A percentile compares a stretch with the other conserved stretches of the same genome.
These are phyloP conservation scores for Pedicia rivosa DNA, from an alignment of 2,888 invertebrate species.

Conservation along the genomic window DNA sequence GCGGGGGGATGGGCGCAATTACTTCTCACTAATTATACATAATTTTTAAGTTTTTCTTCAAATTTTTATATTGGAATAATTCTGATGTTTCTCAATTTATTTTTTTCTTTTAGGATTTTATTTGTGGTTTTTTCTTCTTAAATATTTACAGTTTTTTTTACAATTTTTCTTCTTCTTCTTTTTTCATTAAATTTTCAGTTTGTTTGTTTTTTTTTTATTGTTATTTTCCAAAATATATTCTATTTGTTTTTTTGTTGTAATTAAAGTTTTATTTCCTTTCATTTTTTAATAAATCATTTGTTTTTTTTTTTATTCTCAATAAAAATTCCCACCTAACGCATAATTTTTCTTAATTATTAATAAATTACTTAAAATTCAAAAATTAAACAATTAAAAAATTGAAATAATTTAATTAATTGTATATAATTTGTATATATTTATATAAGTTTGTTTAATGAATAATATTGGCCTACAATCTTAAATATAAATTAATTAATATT, in stretches of 20 bases:
- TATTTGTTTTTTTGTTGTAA: too few species aligned
- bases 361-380: too few species aligned
- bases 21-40: slow-evolving; percentile 1
- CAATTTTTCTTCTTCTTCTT: slow-evolving; percentile 1
- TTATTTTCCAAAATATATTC: slow-evolving; percentile 11
- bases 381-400: background rate
- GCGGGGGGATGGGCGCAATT: too few species aligned
- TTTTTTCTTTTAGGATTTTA: background rate
- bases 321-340: too few species aligned
- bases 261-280: too few species aligned
- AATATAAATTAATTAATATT: slow-evolving; percentile 1
- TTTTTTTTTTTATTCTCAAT: too few species aligned
- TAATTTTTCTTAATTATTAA: too few species aligned
- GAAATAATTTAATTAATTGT: slow-evolving; percentile 2
- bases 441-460: background rate
- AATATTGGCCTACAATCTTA: too few species aligned
- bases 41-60: slow-evolving; percentile 1
- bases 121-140: background rate
- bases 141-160: slow-evolving; percentile 1
- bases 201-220: slow-evolving; percentile 9
- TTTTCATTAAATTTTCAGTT: too few species aligned
- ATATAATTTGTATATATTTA: background rate
- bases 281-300: too few species aligned
- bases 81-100: background rate
- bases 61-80: slow-evolving; percentile 4